Evolutionary conservation across 2,113 vertebrate genomes (phyloP), one percentile per base, ranked within the genome.

Genomic region (Lampris megalopsis): DNA sequence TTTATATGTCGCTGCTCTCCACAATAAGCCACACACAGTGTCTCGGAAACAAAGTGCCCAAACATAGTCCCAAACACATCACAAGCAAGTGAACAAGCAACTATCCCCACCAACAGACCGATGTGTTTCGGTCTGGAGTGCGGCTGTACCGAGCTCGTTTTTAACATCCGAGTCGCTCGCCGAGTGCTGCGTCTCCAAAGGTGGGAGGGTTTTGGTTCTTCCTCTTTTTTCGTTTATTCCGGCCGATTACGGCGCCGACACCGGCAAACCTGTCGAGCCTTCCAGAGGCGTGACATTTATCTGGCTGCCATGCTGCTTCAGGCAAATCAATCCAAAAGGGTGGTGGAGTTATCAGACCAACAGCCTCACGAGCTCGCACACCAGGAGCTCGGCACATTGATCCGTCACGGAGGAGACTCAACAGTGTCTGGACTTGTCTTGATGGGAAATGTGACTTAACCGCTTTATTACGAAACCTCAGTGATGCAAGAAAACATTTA

Each of bases 381-480:
- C 53, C 13, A 52, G 3, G 37, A 57, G 62, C 75, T 56, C 53
- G 1, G 1, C 59, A 48, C 82, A 77, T 49, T n/a, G 75, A 79
- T 81, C 66, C 52, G 49, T 68, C 66, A 11, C 1, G 57, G 41
- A 79, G 58, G 9, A 13, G 41, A 56, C 59, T 82, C 52, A 49
- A 61, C 64, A 52, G 37, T 87, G 58, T 24, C 24, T 24, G 24
- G 24, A 24, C 24, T 24, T 24, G 24, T 24, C 24, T 24, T 24
- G 24, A 24, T 24, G 24, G 24, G 24, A 24, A 24, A 24, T 24
- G 24, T 24, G 24, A 24, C 24, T 24, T 24, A 24, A 24, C 57
- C 0, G 63, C 75, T 68, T 72, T 59, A 68, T 84, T 82, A 73
- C 53, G 62, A 91, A 89, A 87, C 59, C 77, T 36, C 62, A 57